Conservation (phyloP, 2,113 vertebrate species). For the Electrona antarctica region DNA sequence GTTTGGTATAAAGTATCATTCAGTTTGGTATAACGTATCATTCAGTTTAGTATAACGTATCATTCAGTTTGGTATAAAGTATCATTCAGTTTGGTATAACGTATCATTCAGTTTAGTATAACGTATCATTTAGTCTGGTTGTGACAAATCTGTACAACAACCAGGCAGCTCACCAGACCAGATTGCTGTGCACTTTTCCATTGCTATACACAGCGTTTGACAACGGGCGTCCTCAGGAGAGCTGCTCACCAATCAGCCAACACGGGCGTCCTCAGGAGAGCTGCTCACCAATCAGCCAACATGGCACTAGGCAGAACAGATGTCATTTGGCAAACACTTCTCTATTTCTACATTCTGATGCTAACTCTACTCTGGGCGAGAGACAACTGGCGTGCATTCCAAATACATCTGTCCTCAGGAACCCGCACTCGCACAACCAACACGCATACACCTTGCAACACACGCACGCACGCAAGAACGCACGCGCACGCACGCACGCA, state of each 20-base stretch:
- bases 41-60: no score
- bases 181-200: neutral
- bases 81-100: no score
- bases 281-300: slow-evolving; percentile 15
- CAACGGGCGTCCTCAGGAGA: neutral
- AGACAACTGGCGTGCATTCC: slow-evolving; percentile 21
- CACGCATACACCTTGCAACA: neutral
- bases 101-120: no score
- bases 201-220: slow-evolving; percentile 11
- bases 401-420: slow-evolving; percentile 4
- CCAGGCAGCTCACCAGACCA: neutral
- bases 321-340: slow-evolving; percentile 23
- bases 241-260: no score
- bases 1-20: no score
- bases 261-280: slow-evolving; percentile 9
- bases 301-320: slow-evolving; percentile 14
- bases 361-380: slow-evolving; percentile 31
- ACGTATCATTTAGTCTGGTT: no score
- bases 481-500: neutral
- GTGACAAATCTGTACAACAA: no score
- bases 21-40: no score
- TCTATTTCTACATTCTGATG: slow-evolving; percentile 22
- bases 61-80: no score
- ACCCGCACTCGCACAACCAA: slow-evolving; percentile 32
- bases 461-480: slow-evolving; percentile 26